A percentile compares a stretch with the other conserved stretches of the same genome.
Conservation (phyloP, 2,888 invertebrate genomes). For the Sarcophaga subvicina region DNA sequence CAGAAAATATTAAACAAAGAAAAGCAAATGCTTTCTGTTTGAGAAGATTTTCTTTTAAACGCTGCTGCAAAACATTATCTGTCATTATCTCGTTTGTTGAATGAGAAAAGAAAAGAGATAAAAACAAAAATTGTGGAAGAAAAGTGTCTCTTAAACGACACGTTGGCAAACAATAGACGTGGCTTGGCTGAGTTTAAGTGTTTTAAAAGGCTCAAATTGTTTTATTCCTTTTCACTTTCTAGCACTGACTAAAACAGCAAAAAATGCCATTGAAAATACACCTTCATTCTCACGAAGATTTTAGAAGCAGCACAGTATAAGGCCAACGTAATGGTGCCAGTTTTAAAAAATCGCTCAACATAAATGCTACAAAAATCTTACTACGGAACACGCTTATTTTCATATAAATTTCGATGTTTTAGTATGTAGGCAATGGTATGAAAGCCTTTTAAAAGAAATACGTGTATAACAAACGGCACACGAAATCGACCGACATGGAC, state of each 20-base stretch:
- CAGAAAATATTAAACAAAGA: slow-evolving; percentile 18
- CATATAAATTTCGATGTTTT: no score
- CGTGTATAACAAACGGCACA: no score
- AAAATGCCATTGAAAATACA: neutral
- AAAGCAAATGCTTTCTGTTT: slow-evolving; percentile 16
- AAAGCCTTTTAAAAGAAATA: no score
- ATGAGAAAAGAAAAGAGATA: neutral
- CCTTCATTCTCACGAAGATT: neutral
- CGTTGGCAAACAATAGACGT: slow-evolving; percentile 48
- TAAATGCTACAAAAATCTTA: no score
- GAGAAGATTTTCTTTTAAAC: slow-evolving; percentile 20
- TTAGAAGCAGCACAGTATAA: neutral
- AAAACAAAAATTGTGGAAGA: neutral
- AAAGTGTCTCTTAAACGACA: slow-evolving; percentile 38
- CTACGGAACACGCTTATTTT: no score
- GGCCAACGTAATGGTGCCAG: neutral
- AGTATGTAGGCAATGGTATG: no score
- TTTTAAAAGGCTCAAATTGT: slow-evolving; percentile 31
- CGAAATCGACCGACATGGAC: no score
- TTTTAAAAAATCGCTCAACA: neutral
- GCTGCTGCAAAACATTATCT: slow-evolving; percentile 44
- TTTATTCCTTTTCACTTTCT: neutral
- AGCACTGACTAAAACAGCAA: neutral
- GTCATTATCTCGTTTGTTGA: slow-evolving; percentile 47
- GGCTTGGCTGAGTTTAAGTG: slow-evolving; percentile 36